phyloP scores from a whole-genome alignment of 2,888 invertebrate genomes.

The Phortica okadai region DNA sequence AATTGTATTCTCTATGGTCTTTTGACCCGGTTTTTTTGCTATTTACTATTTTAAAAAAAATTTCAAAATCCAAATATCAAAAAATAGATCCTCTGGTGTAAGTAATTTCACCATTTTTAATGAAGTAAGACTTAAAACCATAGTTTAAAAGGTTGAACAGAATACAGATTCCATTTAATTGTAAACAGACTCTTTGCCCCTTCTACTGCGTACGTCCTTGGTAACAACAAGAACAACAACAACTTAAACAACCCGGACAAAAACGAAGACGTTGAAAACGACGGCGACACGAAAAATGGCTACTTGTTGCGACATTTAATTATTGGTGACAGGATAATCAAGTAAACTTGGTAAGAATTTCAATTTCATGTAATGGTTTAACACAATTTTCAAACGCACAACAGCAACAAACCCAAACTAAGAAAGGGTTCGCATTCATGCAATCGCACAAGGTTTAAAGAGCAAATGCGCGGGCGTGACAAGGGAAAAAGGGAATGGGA shows the following conservation, averaged over 20 bases:
- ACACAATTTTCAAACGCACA: slow-evolving; percentile 55
- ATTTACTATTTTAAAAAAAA: too few relatives aligned
- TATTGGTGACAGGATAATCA: slow-evolving; percentile 69
- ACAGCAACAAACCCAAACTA: background rate
- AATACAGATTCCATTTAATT: too few relatives aligned
- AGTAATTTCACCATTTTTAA: too few relatives aligned
- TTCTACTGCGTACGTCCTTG: too few relatives aligned
- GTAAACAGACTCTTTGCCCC: too few relatives aligned
- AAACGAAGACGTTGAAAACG: background rate
- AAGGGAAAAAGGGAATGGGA: slow-evolving; percentile 39
- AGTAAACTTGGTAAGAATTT: slow-evolving; percentile 70
- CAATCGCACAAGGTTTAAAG: slow-evolving; percentile 30
- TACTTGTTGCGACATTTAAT: slow-evolving; percentile 69
- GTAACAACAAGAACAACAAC: background rate
- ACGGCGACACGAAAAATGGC: slow-evolving; percentile 42
- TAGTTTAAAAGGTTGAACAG: too few relatives aligned
- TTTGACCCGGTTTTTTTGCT: too few relatives aligned
- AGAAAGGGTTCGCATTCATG: background rate
- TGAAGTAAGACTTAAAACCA: too few relatives aligned
- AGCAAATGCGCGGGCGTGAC: slow-evolving; percentile 40
- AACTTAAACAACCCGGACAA: slow-evolving; percentile 12
- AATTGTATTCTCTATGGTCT: too few relatives aligned
- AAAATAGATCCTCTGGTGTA: too few relatives aligned
- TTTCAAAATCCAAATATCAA: too few relatives aligned
- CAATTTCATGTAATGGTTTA: slow-evolving; percentile 67